Evolutionary conservation across 2,797 vertebrate genomes (phyloP).

Genomic region (Pseudochirops cupreus): DNA sequence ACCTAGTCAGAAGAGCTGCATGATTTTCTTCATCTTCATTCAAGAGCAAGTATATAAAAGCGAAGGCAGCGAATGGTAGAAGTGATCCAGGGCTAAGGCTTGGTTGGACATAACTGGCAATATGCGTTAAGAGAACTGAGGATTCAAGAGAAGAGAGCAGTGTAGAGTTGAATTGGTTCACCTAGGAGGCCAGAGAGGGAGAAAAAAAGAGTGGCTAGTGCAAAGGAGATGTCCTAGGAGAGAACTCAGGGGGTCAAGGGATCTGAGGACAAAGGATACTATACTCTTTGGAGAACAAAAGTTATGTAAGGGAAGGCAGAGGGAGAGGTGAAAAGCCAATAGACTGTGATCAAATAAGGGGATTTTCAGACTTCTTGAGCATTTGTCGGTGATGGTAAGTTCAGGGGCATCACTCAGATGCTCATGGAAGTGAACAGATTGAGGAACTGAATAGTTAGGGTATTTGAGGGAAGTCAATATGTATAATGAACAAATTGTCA

Average conservation of each 20-base stretch:
- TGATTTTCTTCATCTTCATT: no score
- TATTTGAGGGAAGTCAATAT: neutral
- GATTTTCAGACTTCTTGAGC: neutral
- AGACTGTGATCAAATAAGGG: neutral
- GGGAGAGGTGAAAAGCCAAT: neutral
- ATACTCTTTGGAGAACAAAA: neutral
- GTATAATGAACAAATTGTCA: neutral
- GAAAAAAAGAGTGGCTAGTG: neutral
- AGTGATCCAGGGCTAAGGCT: neutral
- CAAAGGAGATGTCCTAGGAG: neutral
- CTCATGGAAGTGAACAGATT: neutral
- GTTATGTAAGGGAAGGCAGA: neutral
- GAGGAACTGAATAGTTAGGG: neutral
- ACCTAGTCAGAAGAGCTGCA: no score
- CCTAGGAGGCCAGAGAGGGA: neutral
- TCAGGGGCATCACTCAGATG: neutral
- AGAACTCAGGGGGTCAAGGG: neutral
- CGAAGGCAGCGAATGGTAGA: neutral
- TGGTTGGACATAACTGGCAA: neutral
- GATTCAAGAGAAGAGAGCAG: neutral
- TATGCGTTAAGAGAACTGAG: neutral
- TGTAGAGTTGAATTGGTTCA: neutral
- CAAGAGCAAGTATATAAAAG: no score
- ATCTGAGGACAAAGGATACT: neutral
- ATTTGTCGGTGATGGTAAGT: neutral